Conservation (phyloP, 2,888 invertebrate genomes). For the Drosophila melanosoma region DNA sequence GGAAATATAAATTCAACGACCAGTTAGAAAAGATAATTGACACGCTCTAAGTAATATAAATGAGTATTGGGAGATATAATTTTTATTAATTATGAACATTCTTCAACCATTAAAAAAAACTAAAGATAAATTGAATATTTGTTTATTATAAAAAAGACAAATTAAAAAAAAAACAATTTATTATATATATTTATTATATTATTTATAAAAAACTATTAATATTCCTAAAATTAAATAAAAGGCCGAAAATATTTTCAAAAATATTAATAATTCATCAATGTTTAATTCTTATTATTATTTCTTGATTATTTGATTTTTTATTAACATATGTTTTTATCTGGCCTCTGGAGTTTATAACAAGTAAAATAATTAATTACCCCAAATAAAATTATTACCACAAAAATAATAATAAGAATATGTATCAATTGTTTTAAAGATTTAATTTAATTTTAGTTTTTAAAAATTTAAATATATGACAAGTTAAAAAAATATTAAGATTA, state of each 20-base stretch:
- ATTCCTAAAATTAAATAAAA: not conserved
- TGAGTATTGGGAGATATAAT: too few species aligned
- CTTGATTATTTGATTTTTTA: not conserved
- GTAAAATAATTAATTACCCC: too few species aligned
- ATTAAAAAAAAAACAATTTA: too few species aligned
- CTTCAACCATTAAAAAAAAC: not conserved
- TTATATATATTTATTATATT: too few species aligned
- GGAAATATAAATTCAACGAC: slow-evolving; percentile 26
- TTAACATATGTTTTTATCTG: not conserved
- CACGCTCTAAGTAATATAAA: not conserved
- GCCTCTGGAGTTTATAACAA: not conserved
- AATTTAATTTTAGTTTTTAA: not conserved
- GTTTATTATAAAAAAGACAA: not conserved
- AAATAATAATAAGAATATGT: not conserved
- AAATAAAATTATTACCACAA: too few species aligned
- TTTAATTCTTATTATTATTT: not conserved
- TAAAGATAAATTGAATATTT: not conserved
- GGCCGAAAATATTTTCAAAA: not conserved
- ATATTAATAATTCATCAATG: not conserved
- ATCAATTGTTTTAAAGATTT: not conserved
- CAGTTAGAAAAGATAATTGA: slow-evolving; percentile 12
- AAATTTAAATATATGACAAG: not conserved
- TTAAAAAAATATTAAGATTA: not conserved
- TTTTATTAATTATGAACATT: not conserved
- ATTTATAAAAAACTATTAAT: not conserved